Percentiles rank a stretch among this genome's conserved stretches.
phyloP scores from a whole-genome alignment of 2,113 vertebrate species.

The Pongo pygmaeus region DNA sequence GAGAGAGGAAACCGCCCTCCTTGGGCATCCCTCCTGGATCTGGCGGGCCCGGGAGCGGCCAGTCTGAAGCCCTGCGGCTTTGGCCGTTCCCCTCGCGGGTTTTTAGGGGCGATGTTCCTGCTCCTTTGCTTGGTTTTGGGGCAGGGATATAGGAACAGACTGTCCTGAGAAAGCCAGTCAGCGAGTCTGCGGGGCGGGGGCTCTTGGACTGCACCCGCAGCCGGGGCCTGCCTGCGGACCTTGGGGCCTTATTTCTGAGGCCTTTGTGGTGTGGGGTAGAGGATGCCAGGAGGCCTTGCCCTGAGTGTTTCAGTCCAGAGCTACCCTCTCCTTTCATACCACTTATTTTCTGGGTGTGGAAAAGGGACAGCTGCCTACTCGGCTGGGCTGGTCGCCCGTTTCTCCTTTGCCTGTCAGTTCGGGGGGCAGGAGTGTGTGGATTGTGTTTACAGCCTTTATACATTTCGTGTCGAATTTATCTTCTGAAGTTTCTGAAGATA shows the following conservation, averaged over 20 bases:
- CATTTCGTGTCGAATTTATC: not conserved
- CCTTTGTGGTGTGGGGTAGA: not conserved
- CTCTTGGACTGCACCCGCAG: not conserved
- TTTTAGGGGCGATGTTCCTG: not conserved
- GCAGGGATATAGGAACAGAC: not conserved
- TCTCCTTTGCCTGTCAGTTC: not conserved
- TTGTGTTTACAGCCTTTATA: not conserved
- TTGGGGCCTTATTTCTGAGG: not conserved
- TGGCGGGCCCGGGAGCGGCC: conserved; percentile 17
- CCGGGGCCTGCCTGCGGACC: not conserved
- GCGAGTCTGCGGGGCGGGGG: not conserved
- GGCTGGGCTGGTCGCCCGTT: not conserved
- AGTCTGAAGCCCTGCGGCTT: not conserved
- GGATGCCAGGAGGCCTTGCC: not conserved
- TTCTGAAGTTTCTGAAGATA: not conserved
- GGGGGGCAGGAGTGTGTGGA: not conserved
- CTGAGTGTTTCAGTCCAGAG: not conserved
- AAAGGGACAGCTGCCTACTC: not conserved
- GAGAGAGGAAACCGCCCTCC: not conserved
- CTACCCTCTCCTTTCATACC: not conserved
- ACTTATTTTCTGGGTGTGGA: not conserved
- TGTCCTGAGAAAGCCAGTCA: not conserved
- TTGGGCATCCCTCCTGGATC: not conserved
- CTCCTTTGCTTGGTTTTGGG: not conserved
- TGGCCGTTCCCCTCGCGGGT: not conserved